A percentile compares a stretch with the other conserved stretches of the same genome.
Conservation (phyloP, 2,888 invertebrate genomes). For the Maniola hyperantus region DNA sequence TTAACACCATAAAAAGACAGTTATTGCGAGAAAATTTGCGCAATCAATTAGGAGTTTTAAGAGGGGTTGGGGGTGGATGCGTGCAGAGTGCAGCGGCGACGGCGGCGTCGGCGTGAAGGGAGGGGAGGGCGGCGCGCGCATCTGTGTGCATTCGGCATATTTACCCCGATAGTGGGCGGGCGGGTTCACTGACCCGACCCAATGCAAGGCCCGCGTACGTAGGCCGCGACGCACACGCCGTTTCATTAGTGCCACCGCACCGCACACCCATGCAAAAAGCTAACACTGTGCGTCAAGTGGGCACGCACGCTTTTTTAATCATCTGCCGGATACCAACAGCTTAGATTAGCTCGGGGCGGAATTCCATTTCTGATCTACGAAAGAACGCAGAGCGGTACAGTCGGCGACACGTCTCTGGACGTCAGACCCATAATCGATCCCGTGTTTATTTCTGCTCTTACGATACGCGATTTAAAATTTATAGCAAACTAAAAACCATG, state of each 20-base stretch:
- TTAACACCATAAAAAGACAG: constrained; percentile 81
- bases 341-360: constrained; percentile 42
- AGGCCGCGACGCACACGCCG: constrained; percentile 74
- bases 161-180: constrained; percentile 81
- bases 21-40: constrained; percentile 82
- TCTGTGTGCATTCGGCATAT: constrained; percentile 83
- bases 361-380: constrained; percentile 46
- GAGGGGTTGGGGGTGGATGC: constrained; percentile 66
- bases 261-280: constrained; percentile 71
- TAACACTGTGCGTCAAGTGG: constrained; percentile 76
- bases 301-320: constrained; percentile 63
- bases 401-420: constrained; percentile 46
- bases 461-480: constrained; percentile 68
- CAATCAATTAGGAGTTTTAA: constrained; percentile 82
- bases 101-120: constrained; percentile 58
- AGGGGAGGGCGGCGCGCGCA: constrained; percentile 71
- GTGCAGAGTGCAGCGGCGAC: constrained; percentile 72
- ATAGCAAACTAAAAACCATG: constrained; percentile 54
- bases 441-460: constrained; percentile 66
- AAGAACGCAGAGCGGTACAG: constrained; percentile 42
- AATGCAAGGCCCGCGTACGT: constrained; percentile 79
- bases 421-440: constrained; percentile 63
- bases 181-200: constrained; percentile 80
- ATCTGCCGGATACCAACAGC: constrained; percentile 42
- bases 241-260: constrained; percentile 75